phyloP scores from a whole-genome alignment of 2,888 invertebrate genomes.

The Glaucopsyche alexis region DNA sequence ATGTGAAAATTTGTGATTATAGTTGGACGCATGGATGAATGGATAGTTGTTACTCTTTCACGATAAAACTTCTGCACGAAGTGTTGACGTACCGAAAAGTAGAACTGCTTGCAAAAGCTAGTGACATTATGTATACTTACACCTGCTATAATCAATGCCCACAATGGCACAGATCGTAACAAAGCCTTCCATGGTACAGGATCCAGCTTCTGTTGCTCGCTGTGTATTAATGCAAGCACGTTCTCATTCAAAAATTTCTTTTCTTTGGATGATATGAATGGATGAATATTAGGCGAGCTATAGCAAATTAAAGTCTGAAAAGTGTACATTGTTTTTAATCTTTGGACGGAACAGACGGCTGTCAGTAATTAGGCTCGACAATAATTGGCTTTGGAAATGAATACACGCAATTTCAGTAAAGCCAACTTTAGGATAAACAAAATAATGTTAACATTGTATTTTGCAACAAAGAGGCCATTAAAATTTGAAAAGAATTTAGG shows the following conservation, averaged over 20 bases:
- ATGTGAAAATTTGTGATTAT: no score
- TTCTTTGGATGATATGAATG: conserved; percentile 77
- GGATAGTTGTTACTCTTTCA: no score
- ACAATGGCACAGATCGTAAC: conserved; percentile 83
- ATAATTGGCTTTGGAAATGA: background rate
- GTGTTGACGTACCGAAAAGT: no score
- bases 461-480: background rate
- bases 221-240: conserved; percentile 72
- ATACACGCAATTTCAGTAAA: background rate
- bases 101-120: no score
- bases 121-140: conserved; percentile 56
- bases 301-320: conserved; percentile 69
- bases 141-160: conserved; percentile 86
- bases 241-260: conserved; percentile 79
- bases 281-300: conserved; percentile 76
- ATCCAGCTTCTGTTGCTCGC: conserved; percentile 64
- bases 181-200: conserved; percentile 86
- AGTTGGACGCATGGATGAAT: no score
- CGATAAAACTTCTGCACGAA: no score
- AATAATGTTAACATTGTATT: background rate
- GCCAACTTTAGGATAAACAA: background rate
- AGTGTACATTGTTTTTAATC: conserved; percentile 14
- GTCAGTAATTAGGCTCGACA: background rate
- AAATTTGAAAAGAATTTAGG: background rate
- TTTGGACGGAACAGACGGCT: background rate